These are phyloP conservation scores for Adelosebastes latens DNA, from an alignment of 2,797 vertebrate species.

Conservation along the genomic window DNA sequence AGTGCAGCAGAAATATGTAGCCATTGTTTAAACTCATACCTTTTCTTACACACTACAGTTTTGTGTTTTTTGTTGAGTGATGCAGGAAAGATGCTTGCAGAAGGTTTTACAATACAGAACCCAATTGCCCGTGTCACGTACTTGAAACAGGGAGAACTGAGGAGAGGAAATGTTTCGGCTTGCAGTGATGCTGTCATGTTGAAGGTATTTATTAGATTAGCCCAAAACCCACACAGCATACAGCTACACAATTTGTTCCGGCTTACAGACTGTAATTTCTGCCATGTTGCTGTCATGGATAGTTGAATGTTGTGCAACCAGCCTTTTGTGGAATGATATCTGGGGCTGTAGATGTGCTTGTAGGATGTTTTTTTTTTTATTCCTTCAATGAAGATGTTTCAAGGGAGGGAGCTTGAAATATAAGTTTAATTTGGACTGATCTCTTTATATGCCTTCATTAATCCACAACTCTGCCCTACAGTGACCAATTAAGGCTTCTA, in stretches of 20 bases:
- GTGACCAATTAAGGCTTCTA: slow-evolving; percentile 42
- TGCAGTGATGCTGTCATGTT: slow-evolving; percentile 6
- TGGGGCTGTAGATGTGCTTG: neutral
- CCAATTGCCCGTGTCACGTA: neutral
- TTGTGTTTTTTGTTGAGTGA: neutral
- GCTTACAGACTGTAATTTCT: slow-evolving; percentile 37
- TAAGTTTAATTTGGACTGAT: slow-evolving; percentile 25
- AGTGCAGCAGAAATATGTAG: neutral
- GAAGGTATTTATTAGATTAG: slow-evolving; percentile 31
- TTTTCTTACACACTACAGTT: neutral
- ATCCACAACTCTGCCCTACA: slow-evolving; percentile 6
- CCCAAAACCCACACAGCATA: slow-evolving; percentile 6
- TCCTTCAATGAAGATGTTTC: slow-evolving; percentile 1
- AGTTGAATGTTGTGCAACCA: slow-evolving; percentile 16
- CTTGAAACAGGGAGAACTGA: neutral
- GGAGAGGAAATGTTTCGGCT: slow-evolving; percentile 4
- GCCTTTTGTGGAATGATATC: slow-evolving; percentile 1
- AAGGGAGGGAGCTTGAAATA: slow-evolving; percentile 11
- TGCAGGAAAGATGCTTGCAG: neutral
- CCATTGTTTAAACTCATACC: neutral
- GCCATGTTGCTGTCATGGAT: slow-evolving; percentile 29
- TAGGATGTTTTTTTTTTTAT: neutral
- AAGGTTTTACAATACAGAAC: neutral
- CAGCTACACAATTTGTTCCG: slow-evolving; percentile 28
- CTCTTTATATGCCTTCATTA: slow-evolving; percentile 29